Conservation (phyloP, 2,888 invertebrate genomes). For the Suillia variegata region DNA sequence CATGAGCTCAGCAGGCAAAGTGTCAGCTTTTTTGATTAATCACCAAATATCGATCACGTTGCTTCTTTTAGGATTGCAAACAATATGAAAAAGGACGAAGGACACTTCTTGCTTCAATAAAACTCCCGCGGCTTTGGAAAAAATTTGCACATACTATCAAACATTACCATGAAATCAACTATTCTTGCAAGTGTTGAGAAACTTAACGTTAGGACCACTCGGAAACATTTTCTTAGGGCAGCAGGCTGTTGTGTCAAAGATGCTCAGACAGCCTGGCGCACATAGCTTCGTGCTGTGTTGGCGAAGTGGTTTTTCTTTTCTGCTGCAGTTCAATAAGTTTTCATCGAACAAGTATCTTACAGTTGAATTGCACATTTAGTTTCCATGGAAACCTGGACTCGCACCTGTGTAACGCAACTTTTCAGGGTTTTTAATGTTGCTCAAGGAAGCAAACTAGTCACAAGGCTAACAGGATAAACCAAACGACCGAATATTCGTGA, state of each 20-base stretch:
- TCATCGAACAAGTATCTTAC: too few relatives aligned
- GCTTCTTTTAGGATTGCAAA: slow-evolving; percentile 31
- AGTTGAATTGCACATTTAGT: too few relatives aligned
- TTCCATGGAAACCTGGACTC: background rate
- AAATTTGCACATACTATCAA: slow-evolving; percentile 16
- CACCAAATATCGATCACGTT: slow-evolving; percentile 46
- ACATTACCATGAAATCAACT: background rate
- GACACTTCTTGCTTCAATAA: slow-evolving; percentile 16
- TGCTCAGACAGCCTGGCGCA: slow-evolving; percentile 1
- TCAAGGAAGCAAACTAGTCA: slow-evolving; percentile 34
- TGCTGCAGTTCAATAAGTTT: slow-evolving; percentile 21
- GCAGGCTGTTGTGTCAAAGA: too few relatives aligned
- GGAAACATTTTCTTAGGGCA: background rate
- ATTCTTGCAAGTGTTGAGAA: background rate
- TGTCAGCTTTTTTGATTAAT: slow-evolving; percentile 38
- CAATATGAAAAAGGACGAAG: slow-evolving; percentile 23
- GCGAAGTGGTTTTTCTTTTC: background rate
- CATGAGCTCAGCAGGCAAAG: background rate
- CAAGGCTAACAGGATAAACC: slow-evolving; percentile 44
- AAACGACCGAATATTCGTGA: slow-evolving; percentile 26
- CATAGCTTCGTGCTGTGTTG: background rate
- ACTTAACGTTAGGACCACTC: background rate
- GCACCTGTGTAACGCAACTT: background rate
- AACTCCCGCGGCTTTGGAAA: slow-evolving; percentile 16
- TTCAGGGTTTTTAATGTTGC: slow-evolving; percentile 1